phyloP scores from a whole-genome alignment of 2,113 vertebrate genomes.

The Pteruthius melanotis region DNA sequence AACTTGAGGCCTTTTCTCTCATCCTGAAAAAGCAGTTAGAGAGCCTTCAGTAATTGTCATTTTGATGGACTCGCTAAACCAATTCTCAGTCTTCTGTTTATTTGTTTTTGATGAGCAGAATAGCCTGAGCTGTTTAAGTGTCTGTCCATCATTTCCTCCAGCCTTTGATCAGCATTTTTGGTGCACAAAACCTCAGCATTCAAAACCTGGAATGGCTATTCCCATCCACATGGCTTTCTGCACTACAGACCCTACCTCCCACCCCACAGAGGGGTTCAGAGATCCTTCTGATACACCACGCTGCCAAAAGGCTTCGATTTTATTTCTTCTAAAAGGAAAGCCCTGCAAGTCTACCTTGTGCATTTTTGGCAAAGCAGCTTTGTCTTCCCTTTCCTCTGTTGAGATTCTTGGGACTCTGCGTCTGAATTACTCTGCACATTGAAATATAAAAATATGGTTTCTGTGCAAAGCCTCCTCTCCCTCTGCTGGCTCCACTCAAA shows the following conservation, averaged over 20 bases:
- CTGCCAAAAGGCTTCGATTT: neutral
- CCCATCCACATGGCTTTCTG: neutral
- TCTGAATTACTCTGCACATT: neutral
- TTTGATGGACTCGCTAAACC: neutral
- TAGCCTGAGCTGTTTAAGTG: neutral
- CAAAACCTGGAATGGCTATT: neutral
- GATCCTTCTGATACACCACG: neutral
- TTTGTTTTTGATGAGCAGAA: neutral
- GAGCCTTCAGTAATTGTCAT: neutral
- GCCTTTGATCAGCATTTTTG: neutral
- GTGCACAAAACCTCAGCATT: neutral
- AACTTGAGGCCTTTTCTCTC: neutral
- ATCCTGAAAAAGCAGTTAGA: neutral
- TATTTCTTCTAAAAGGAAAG: neutral
- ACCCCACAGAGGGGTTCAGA: neutral
- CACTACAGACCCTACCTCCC: neutral
- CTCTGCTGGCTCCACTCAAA: conserved; percentile 4
- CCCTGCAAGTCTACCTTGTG: neutral
- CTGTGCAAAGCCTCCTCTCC: neutral
- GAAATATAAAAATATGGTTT: neutral
- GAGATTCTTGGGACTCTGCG: neutral
- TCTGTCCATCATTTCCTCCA: neutral
- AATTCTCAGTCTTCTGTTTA: neutral
- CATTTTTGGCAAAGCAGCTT: neutral
- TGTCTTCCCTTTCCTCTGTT: neutral